phyloP scores from a whole-genome alignment of 2,113 vertebrate genomes.

The Parotia lawesii region DNA sequence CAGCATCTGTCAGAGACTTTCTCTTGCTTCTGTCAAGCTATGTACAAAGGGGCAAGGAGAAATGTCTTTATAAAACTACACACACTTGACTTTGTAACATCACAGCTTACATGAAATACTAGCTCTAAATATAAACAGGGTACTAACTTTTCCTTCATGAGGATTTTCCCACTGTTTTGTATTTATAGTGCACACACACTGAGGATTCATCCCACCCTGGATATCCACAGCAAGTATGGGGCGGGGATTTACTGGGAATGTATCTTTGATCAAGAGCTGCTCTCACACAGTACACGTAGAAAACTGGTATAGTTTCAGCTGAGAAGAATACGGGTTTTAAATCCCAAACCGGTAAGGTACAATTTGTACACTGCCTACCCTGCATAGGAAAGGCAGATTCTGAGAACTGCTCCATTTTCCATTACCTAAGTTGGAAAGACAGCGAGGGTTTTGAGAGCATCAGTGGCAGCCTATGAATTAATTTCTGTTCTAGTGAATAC shows the following conservation, averaged over 20 bases:
- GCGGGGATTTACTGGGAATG: neutral
- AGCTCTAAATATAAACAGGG: slow-evolving; percentile 1
- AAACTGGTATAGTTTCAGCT: neutral
- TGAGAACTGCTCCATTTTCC: neutral
- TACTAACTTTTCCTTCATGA: neutral
- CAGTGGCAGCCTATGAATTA: neutral
- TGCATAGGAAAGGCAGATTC: neutral
- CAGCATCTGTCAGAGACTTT: slow-evolving; percentile 19
- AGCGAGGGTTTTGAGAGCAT: neutral
- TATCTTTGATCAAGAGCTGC: neutral
- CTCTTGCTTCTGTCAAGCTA: slow-evolving; percentile 17
- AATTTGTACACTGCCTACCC: neutral
- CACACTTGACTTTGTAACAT: neutral
- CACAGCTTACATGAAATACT: neutral
- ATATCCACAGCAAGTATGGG: neutral
- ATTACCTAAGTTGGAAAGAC: neutral
- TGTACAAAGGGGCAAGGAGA: slow-evolving; percentile 8
- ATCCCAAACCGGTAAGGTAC: neutral
- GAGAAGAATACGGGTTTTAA: neutral
- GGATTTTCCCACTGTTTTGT: neutral
- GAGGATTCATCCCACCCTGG: neutral
- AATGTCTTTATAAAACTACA: neutral
- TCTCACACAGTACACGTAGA: rapidly evolving
- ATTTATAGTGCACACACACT: rapidly evolving
- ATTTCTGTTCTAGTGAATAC: neutral